Base-by-base conservation (phyloP, 2,888 invertebrate genomes). In the Heteromyza rotundicornis region DNA sequence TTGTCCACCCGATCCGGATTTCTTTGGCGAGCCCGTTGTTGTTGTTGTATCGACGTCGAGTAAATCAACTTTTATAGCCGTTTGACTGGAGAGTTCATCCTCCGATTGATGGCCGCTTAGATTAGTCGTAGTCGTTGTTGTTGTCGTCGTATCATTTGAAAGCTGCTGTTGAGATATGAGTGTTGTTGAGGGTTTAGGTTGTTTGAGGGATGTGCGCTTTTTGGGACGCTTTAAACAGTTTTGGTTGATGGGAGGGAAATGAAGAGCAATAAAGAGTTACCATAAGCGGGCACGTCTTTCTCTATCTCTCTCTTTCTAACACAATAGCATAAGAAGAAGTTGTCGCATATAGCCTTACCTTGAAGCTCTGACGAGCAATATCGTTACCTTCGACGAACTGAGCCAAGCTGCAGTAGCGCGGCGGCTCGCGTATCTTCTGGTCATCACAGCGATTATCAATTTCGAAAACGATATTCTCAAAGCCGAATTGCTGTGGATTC, bases 351-450 rank as follows among this genome's bases (percentile, higher is more conserved):
- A 27, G 40, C 69, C 72, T 67, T 75, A 83, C 83, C 80, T 89
- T 90, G 77, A 92, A 91, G 2, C 92, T 92, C 77, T 89, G 87
- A 52, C 92, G 86, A 0, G 90, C 92, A 64, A 94, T 93, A 78
- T 94, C 93, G 80, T 88, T 92, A 19, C 92, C 92, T 82, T 92
- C 92, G 63, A 90, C 91, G 74, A 92, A 92, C 70, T 92, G 89
- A 1, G 93, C 93, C 72, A 94, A 83, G 74, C 92, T 92, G 79
- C 92, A 92, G 75, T 89, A 91, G 68, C 89, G 89, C 51, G 87
- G 86, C 59, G 89, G 88, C 70, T 88, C 87, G 2, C 75, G 68
- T 22, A 81, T 80, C 66, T 83, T 84, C 62, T 81, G 82, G 65
- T 86, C 86, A 62, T 86, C 86, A 53, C 83, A 82, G 12, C 82